These are phyloP conservation scores for Canis aureus DNA, from an alignment of 2,113 vertebrate species.

Conservation along the genomic window DNA sequence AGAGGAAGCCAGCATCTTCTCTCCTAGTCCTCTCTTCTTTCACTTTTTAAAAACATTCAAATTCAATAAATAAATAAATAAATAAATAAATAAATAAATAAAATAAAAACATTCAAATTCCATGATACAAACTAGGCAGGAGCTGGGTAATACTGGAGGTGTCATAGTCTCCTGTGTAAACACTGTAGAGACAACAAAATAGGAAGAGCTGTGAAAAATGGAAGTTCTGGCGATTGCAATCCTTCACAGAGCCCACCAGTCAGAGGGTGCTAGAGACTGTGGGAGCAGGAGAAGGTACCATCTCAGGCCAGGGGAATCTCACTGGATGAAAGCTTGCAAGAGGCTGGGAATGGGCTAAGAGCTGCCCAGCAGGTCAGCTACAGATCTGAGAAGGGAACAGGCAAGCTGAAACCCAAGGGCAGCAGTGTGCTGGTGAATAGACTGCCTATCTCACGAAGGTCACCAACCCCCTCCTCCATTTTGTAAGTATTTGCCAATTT, in stretches of 20 bases:
- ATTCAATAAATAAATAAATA: background rate
- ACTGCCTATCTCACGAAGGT: background rate
- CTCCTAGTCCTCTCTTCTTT: background rate
- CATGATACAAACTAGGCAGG: background rate
- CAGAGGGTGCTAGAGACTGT: background rate
- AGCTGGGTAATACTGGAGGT: background rate
- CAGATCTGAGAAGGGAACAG: background rate
- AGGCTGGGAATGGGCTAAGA: background rate
- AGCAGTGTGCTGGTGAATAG: background rate
- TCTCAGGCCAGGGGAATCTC: background rate
- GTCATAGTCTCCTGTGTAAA: background rate
- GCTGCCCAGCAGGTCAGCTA: background rate
- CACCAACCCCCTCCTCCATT: background rate
- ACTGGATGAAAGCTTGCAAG: background rate
- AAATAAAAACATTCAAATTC: background rate
- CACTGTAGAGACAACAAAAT: background rate
- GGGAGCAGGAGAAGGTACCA: background rate
- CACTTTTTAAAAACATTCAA: background rate
- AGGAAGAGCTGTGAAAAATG: background rate
- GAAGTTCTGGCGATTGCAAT: background rate
- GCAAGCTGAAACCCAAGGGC: background rate
- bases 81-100: background rate
- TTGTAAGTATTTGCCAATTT: background rate
- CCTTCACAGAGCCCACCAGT: background rate
- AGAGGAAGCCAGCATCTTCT: background rate